phyloP scores from a whole-genome alignment of 2,888 invertebrate species.

The Cephus spinipes region DNA sequence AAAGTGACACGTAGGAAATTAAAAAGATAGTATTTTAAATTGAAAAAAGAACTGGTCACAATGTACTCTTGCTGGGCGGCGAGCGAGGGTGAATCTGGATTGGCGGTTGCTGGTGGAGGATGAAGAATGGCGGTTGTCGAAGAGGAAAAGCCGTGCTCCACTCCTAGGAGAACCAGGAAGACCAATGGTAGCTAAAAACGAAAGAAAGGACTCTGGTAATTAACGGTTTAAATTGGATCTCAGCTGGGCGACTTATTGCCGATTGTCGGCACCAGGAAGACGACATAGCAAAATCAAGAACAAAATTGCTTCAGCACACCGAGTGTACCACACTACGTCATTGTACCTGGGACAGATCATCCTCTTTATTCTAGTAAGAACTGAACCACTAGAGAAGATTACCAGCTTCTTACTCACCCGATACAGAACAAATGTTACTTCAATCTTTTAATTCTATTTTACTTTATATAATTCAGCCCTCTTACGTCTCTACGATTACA shows the following conservation, averaged over 20 bases:
- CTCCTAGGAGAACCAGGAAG: not conserved
- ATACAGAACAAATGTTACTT: no score
- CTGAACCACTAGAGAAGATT: no score
- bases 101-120: constrained; percentile 18
- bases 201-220: constrained; percentile 42
- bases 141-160: constrained; percentile 6
- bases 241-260: constrained; percentile 48
- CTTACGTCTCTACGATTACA: no score
- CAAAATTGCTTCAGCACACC: constrained; percentile 47
- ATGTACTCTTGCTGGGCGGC: constrained; percentile 1
- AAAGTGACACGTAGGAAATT: constrained; percentile 63
- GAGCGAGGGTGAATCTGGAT: constrained; percentile 27
- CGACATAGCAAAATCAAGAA: constrained; percentile 51
- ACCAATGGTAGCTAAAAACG: no score
- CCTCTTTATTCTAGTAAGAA: no score
- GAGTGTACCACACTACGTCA: constrained; percentile 2
- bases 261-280: constrained; percentile 46
- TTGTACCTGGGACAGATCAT: no score
- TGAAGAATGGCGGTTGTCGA: constrained; percentile 13
- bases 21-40: constrained; percentile 63
- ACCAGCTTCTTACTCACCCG: no score
- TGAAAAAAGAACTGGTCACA: constrained; percentile 52
- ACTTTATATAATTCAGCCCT: no score
- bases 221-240: constrained; percentile 59
- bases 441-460: no score